Evolutionary conservation across 1,140 invertebrate genomes (phyloP).

Genomic region (Drosophila equinoxialis): DNA sequence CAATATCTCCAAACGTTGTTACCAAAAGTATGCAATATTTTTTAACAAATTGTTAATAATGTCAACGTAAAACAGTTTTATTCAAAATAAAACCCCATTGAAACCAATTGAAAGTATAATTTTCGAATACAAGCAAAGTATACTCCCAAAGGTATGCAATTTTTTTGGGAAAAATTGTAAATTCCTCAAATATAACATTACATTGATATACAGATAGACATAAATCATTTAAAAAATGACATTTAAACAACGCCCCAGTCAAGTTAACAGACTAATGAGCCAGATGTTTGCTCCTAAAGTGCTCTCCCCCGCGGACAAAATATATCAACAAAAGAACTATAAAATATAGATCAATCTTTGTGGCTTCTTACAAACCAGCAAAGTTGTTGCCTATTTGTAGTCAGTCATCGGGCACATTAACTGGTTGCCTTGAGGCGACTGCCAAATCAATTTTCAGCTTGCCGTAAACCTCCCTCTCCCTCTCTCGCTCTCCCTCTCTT

Average conservation of each 20-base stretch:
- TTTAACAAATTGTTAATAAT: too few species aligned
- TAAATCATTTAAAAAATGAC: slow-evolving; percentile 44
- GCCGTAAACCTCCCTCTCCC: slow-evolving; percentile 5
- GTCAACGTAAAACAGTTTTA: too few species aligned
- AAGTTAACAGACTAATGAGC: slow-evolving; percentile 39
- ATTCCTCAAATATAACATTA: too few species aligned
- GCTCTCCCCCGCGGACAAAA: slow-evolving; percentile 10
- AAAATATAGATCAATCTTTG: slow-evolving; percentile 60
- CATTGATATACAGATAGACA: slow-evolving; percentile 10
- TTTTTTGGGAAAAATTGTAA: neutral
- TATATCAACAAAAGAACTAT: slow-evolving; percentile 51
- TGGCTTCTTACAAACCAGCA: slow-evolving; percentile 12
- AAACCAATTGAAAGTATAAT: too few species aligned
- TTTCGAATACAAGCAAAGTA: too few species aligned
- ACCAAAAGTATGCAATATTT: too few species aligned
- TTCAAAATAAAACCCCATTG: too few species aligned
- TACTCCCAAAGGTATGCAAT: neutral
- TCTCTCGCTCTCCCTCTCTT: neutral
- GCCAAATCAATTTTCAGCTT: slow-evolving; percentile 57
- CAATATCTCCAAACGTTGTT: too few species aligned
- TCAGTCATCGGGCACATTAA: slow-evolving; percentile 34
- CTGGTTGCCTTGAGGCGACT: slow-evolving; percentile 40
- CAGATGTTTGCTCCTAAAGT: neutral
- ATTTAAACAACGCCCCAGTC: slow-evolving; percentile 30
- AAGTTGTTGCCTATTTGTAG: slow-evolving; percentile 48